A percentile compares a stretch with the other conserved stretches of the same genome.
These are phyloP conservation scores for Heliconius eleuchia DNA, from an alignment of 1,140 invertebrate genomes.

Conservation along the genomic window DNA sequence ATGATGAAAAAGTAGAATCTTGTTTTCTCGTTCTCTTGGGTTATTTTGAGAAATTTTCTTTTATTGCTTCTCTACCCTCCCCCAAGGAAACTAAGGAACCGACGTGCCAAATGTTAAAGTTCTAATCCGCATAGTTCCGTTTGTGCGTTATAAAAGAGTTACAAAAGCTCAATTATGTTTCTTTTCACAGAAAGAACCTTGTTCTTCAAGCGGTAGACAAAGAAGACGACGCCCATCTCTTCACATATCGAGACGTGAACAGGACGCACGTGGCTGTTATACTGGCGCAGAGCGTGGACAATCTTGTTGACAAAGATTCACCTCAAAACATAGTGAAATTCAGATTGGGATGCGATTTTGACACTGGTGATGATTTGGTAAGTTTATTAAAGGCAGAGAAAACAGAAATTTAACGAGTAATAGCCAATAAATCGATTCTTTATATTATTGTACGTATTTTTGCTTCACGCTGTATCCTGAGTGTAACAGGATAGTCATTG, in stretches of 20 bases:
- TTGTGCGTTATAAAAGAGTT: too few relatives aligned
- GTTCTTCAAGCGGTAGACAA: constrained; percentile 87
- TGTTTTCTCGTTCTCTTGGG: too few relatives aligned
- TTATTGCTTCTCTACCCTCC: too few relatives aligned
- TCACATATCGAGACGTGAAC: constrained; percentile 87
- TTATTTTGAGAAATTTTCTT: too few relatives aligned
- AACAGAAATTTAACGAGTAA: not conserved
- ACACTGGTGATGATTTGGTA: constrained; percentile 83
- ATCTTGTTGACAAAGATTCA: constrained; percentile 89
- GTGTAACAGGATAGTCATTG: too few relatives aligned
- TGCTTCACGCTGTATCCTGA: not conserved
- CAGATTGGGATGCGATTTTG: constrained; percentile 84
- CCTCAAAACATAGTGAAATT: constrained; percentile 93
- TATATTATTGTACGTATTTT: too few relatives aligned
- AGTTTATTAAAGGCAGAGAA: constrained; percentile 24
- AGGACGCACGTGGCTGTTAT: constrained; percentile 87
- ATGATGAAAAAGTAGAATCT: too few relatives aligned
- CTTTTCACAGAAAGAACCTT: constrained; percentile 83
- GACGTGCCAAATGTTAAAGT: too few relatives aligned
- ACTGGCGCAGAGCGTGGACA: constrained; percentile 88
- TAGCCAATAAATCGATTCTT: too few relatives aligned
- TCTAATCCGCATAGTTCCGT: too few relatives aligned
- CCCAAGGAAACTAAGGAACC: too few relatives aligned
- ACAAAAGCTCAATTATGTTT: constrained; percentile 1
- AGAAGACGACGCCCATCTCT: constrained; percentile 87